Conservation (phyloP, 2,888 invertebrate species). For the Cosmia pyralina region DNA sequence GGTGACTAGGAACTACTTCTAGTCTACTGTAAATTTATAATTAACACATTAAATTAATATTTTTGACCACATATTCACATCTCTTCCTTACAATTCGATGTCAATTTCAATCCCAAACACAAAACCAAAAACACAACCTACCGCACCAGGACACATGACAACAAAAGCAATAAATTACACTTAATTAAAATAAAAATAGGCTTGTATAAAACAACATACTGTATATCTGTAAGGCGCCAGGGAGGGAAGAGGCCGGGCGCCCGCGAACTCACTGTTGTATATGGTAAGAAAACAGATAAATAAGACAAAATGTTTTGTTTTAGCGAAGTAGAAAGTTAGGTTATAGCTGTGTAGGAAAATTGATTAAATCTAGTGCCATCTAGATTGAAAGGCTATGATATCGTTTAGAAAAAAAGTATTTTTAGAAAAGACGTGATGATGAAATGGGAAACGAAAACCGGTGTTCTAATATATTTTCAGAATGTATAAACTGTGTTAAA, state of each 20-base stretch:
- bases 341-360: neutral
- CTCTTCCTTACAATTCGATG: too few species aligned
- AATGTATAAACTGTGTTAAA: neutral
- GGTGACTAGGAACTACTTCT: neutral
- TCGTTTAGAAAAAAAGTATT: neutral
- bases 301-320: conserved; percentile 31
- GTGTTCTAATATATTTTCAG: neutral
- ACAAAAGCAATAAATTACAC: conserved; percentile 67
- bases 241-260: conserved; percentile 87
- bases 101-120: neutral
- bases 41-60: neutral
- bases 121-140: neutral
- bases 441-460: neutral
- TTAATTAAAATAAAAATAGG: conserved; percentile 71
- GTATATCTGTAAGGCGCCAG: conserved; percentile 87
- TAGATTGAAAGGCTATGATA: neutral
- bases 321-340: neutral
- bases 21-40: rapidly evolving
- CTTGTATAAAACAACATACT: conserved; percentile 73
- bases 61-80: rapidly evolving
- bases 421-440: neutral
- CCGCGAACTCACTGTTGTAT: conserved; percentile 78
- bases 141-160: conserved; percentile 20
- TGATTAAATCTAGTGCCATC: neutral
- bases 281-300: conserved; percentile 69